Conservation (phyloP, 1,140 invertebrate genomes). For the Brachionus manjavacas region DNA sequence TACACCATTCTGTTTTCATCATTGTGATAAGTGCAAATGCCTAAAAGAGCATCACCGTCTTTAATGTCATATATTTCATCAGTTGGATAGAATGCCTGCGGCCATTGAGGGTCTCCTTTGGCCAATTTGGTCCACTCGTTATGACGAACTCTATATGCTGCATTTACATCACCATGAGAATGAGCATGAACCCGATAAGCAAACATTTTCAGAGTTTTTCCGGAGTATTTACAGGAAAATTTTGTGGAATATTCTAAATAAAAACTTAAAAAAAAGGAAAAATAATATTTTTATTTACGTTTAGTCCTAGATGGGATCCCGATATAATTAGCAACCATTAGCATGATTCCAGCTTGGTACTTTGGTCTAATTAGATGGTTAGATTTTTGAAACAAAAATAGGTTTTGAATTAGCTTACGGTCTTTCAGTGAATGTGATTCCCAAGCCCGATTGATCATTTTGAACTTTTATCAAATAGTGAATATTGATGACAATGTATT, state of each 20-base stretch:
- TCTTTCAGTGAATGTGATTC: conserved; percentile 70
- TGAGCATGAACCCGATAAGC: conserved; percentile 37
- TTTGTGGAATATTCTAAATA: conserved; percentile 2
- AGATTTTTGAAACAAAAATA: too few species aligned
- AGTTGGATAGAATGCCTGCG: conserved; percentile 90
- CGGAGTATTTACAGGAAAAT: conserved; percentile 39
- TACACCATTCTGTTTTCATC: not conserved
- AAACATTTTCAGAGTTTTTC: conserved; percentile 32
- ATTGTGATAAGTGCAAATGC: conserved; percentile 45
- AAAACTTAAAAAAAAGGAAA: not conserved
- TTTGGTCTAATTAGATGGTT: conserved; percentile 44
- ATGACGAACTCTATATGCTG: conserved; percentile 74
- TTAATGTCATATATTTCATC: conserved; percentile 61
- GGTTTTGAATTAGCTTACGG: conserved; percentile 58
- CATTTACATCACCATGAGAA: conserved; percentile 64
- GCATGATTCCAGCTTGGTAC: conserved; percentile 51
- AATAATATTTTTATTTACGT: conserved; percentile 45
- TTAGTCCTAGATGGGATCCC: conserved; percentile 47
- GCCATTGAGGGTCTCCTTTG: conserved; percentile 80
- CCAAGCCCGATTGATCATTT: conserved; percentile 74
- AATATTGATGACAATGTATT: conserved; percentile 73
- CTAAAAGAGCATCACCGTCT: conserved; percentile 70
- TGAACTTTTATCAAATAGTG: conserved; percentile 74
- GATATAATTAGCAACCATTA: conserved; percentile 46
- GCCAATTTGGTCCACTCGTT: conserved; percentile 57